A percentile compares a stretch with the other conserved stretches of the same genome.
Conservation (phyloP, 2,797 vertebrate species). For the Heteromormyrus szaboi region DNA sequence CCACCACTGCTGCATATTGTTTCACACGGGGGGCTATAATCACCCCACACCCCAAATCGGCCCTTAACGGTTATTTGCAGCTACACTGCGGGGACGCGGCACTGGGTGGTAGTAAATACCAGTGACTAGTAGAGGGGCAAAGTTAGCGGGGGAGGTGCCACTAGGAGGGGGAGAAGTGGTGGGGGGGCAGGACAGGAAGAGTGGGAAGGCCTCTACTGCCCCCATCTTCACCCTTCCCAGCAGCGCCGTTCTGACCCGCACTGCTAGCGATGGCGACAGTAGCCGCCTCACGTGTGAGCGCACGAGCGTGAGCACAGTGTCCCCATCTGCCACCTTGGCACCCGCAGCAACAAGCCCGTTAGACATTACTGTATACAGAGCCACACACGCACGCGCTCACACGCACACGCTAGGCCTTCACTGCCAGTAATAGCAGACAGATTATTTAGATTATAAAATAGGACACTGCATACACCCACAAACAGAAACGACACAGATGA, state of each 20-base stretch:
- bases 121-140: not conserved
- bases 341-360: not conserved
- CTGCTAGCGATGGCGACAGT: conserved; percentile 2
- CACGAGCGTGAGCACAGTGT: not conserved
- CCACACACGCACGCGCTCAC: not conserved
- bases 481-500: not conserved
- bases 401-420: not conserved
- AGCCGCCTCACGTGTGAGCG: not conserved
- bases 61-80: not conserved
- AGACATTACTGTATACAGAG: not conserved
- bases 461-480: not conserved
- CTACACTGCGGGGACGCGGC: not conserved
- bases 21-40: not conserved
- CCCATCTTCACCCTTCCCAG: not conserved
- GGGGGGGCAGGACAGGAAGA: not conserved
- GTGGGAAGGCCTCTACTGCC: conserved; percentile 14
- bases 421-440: not conserved
- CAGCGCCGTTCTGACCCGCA: conserved; percentile 8
- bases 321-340: not conserved
- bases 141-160: not conserved
- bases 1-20: not conserved
- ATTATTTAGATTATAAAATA: not conserved
- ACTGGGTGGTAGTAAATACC: not conserved
- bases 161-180: conserved; percentile 3
- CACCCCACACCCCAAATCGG: not conserved